Base-by-base conservation (phyloP, 2,888 invertebrate genomes). In the Carabus problematicus region DNA sequence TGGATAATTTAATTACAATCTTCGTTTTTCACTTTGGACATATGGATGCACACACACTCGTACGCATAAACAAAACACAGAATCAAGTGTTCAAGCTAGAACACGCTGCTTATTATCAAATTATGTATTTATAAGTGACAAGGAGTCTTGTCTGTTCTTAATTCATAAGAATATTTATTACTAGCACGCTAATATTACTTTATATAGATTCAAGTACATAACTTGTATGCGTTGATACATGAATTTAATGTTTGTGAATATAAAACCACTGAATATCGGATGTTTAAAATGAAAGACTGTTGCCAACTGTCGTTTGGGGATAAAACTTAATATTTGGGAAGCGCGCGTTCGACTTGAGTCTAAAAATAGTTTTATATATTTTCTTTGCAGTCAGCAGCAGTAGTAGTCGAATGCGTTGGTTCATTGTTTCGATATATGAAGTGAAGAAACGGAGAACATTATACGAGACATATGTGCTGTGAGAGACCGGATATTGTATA, bases 321-420 rank as follows among this genome's bases (percentile, higher is more conserved):
- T 61, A 61, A 61, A 61, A 61, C 61, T 61, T 61, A 61, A 61
- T 61, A 63, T 63, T 63, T 63, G 18, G 29, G 29, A 2, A 29
- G 29, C 29, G 29, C 29, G 29, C 29, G 29, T 29, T 29, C 29
- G 6, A 2, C 3, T 29, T 29, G 3, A 29, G 18, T 14, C 63
- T 61, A 61, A 61, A 61, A 61, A 61, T 61, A 61, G 61, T 61
- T 61, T 61, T 61, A 61, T 61, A 61, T 61, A 61, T 61, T 61
- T 61, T 61, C 61, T 49, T 61, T 61, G 61, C 49, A 61, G 47
- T 29, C 29, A 29, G 29, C 6, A 29, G 29, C 6, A 29, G 29
- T 3, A 29, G n/a, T n/a, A n/a, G n/a, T n/a, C n/a, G n/a, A n/a
- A n/a, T n/a, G n/a, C 6, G 29, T 29, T 6, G 49, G 61, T 61